phyloP scores from a whole-genome alignment of 2,113 vertebrate genomes.

The Coracopsis vasa region DNA sequence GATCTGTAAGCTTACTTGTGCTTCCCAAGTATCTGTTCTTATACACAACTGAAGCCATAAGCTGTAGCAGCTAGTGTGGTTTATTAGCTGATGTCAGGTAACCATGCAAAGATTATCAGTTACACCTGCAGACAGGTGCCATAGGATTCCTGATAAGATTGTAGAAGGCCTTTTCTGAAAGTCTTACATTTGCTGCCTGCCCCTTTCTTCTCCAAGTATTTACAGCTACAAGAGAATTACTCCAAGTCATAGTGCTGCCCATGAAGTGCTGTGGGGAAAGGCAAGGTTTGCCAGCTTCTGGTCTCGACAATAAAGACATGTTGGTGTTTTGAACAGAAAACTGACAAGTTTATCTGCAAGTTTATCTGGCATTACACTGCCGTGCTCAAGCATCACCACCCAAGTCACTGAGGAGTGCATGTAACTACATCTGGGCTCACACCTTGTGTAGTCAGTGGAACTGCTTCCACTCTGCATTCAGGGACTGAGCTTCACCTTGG shows the following conservation, averaged over 20 bases:
- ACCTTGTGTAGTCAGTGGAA: too few species aligned
- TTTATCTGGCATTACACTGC: background rate
- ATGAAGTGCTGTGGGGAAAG: background rate
- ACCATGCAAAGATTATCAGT: background rate
- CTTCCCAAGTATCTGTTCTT: background rate
- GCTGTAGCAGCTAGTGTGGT: background rate
- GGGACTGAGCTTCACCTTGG: background rate
- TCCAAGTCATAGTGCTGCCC: background rate
- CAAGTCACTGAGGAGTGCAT: background rate
- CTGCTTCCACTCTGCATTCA: background rate
- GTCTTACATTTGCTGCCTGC: background rate
- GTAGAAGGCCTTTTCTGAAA: background rate
- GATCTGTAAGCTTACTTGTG: background rate
- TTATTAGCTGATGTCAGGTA: background rate
- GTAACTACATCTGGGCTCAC: background rate
- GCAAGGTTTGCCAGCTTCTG: background rate
- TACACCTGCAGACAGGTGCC: background rate
- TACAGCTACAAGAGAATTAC: background rate
- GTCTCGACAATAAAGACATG: background rate
- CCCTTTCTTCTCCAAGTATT: background rate
- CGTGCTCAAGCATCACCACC: background rate
- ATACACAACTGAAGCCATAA: background rate
- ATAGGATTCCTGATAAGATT: background rate
- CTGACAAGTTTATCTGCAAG: background rate
- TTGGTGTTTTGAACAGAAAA: background rate